phyloP scores from a whole-genome alignment of 1,140 invertebrate genomes.

The Archivesica marissinica region DNA sequence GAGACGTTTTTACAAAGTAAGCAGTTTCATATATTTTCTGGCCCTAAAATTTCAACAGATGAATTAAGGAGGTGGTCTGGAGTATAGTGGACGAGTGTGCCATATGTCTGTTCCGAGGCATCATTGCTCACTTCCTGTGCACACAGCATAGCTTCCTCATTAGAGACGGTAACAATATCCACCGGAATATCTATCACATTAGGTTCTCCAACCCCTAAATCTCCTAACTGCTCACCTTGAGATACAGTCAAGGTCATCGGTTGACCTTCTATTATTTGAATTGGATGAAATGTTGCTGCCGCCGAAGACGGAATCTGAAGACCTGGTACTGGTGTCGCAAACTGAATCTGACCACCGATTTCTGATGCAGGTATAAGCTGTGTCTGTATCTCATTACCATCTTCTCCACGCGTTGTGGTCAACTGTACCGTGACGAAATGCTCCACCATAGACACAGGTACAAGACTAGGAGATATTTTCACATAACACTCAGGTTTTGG shows the following conservation, averaged over 20 bases:
- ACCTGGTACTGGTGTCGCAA: constrained; percentile 23
- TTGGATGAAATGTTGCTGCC: constrained; percentile 70
- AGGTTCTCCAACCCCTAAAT: constrained; percentile 21
- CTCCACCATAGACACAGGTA: constrained; percentile 66
- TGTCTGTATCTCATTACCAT: constrained; percentile 72
- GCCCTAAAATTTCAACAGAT: constrained; percentile 71
- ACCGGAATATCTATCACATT: constrained; percentile 61
- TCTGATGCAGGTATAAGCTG: constrained; percentile 72
- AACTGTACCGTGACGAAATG: constrained; percentile 77
- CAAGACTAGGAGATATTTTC: constrained; percentile 58
- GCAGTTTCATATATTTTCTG: constrained; percentile 42
- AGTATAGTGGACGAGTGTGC: constrained; percentile 73
- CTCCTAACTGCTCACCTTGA: constrained; percentile 58
- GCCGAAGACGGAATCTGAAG: constrained; percentile 43
- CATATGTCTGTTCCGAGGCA: background rate
- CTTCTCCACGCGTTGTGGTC: constrained; percentile 68
- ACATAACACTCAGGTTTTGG: constrained; percentile 67
- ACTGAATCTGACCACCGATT: constrained; percentile 62
- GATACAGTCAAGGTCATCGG: constrained; percentile 67
- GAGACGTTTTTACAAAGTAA: too few species aligned
- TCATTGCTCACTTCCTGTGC: constrained; percentile 64
- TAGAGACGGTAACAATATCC: constrained; percentile 62
- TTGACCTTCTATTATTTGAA: constrained; percentile 78
- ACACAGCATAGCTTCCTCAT: constrained; percentile 64
- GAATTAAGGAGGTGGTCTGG: constrained; percentile 75